Conservation (phyloP, 2,797 vertebrate genomes). For the Macrochelys suwanniensis region DNA sequence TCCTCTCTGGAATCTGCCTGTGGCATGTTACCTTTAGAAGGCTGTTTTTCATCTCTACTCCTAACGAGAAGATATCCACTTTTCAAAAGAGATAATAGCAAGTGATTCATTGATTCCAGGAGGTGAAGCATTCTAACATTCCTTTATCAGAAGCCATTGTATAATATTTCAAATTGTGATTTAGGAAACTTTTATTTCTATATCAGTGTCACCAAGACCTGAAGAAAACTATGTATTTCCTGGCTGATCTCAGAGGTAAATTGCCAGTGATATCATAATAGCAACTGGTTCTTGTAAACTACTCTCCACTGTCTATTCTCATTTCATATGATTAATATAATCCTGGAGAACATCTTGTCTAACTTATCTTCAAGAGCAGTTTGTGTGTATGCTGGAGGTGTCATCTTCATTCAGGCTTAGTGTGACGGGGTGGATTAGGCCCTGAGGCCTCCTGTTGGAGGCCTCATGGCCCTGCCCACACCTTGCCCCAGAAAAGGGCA, state of each 20-base stretch:
- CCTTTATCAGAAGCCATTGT: slow-evolving; percentile 69
- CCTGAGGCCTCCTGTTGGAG: no score
- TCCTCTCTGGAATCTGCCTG: slow-evolving; percentile 32
- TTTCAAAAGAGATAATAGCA: slow-evolving; percentile 51
- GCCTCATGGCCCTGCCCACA: no score
- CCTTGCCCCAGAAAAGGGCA: no score
- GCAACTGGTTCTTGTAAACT: slow-evolving; percentile 60
- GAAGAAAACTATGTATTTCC: slow-evolving; percentile 69
- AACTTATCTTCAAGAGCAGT: slow-evolving; percentile 32
- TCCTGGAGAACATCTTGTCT: slow-evolving; percentile 18
- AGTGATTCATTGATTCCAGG: slow-evolving; percentile 67
- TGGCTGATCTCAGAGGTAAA: slow-evolving; percentile 75
- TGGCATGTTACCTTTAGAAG: slow-evolving; percentile 44
- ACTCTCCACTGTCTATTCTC: slow-evolving; percentile 49
- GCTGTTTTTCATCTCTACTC: slow-evolving; percentile 61
- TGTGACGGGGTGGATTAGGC: no score
- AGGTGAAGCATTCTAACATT: slow-evolving; percentile 58
- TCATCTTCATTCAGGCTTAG: neutral
- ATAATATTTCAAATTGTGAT: slow-evolving; percentile 74
- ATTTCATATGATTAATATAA: slow-evolving; percentile 21
- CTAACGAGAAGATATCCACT: slow-evolving; percentile 42
- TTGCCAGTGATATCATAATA: slow-evolving; percentile 61
- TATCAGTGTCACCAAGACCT: slow-evolving; percentile 69
- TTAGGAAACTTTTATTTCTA: slow-evolving; percentile 65
- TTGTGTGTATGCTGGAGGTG: neutral